Base-by-base conservation (phyloP, 2,888 invertebrate genomes). In the Prosapia bicincta region DNA sequence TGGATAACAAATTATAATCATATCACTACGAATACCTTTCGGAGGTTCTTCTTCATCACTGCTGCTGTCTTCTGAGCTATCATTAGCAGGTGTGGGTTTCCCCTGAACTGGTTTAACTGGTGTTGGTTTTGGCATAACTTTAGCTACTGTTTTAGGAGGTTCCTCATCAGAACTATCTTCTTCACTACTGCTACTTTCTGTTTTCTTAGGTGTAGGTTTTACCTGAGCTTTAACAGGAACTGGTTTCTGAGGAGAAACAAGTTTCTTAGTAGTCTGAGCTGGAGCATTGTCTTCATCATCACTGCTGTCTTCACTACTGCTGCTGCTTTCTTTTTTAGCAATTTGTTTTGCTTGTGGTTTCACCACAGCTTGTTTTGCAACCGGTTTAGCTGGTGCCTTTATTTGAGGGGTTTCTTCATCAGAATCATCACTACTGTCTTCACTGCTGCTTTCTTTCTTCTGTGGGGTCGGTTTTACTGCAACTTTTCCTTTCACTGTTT, bases 221-320 rank as follows among this genome's bases (percentile, higher is more conserved):
- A 13, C 24, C 23, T 25, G 38, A 5, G 10, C 70, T 38, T 70
- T 70, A 25, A 15, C 38, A n/a, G n/a, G n/a, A 26, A 13, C 38
- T 38, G 32, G 24, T 43, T 71, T 75, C 6, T 24, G 67, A 30
- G 9, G 6, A 5, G 30, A 30, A 6, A 9, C 9, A 6, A 9
- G 30, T 30, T 30, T 30, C 9, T 30, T 30, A 24, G 28, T 25
- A 2, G 32, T 69, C 32, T 67, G 54, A 7, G 69, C 15, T 13
- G 30, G 30, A 6, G 30, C 9, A n/a, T n/a, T n/a, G 30, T 30
- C 30, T 9, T 5, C 5, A 74, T 86, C 86, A 72, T 85, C 85
- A 81, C 84, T 84, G 72, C 84, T 84, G n/a, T 85, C 86, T 76
- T 85, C 85, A 79, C 83, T 84, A 54, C 85, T 86, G 15, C 38